These are phyloP conservation scores for Falco concolor DNA, from an alignment of 2,797 vertebrate genomes.

Conservation along the genomic window DNA sequence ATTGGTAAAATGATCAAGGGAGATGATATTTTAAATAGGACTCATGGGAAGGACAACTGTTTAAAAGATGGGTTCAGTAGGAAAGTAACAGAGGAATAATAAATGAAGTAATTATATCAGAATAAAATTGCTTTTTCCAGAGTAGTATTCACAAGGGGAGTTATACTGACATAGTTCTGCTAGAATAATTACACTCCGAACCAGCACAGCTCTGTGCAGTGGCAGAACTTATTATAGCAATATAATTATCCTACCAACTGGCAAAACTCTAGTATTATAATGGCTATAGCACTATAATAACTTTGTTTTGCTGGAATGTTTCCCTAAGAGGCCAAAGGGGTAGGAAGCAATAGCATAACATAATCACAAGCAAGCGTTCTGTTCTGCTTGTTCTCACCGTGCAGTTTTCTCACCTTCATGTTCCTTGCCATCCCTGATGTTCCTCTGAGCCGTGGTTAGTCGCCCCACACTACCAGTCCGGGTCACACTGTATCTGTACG, in stretches of 20 bases:
- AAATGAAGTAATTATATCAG: constrained; percentile 47
- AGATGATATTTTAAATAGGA: constrained; percentile 42
- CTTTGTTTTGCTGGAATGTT: background rate
- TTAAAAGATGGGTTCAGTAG: constrained; percentile 32
- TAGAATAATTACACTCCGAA: constrained; percentile 46
- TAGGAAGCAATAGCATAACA: background rate
- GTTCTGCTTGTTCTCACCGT: background rate
- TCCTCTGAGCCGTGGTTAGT: background rate
- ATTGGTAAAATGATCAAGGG: constrained; percentile 48
- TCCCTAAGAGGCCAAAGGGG: background rate
- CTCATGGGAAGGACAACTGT: constrained; percentile 30
- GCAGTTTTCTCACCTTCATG: background rate
- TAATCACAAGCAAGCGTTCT: background rate
- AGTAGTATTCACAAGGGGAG: constrained; percentile 17
- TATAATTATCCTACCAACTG: constrained; percentile 26
- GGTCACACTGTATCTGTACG: background rate
- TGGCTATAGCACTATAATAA: background rate
- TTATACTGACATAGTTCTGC: constrained; percentile 15
- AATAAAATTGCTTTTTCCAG: constrained; percentile 49
- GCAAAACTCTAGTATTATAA: constrained; percentile 21
- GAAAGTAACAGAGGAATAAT: constrained; percentile 48
- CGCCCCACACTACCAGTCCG: fast-evolving
- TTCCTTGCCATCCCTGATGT: background rate
- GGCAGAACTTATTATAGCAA: constrained; percentile 43
- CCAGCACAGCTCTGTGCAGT: constrained; percentile 12